Percentiles rank a stretch among this genome's conserved stretches.
phyloP scores from a whole-genome alignment of 2,113 vertebrate genomes.

The Chrysochloris asiatica region DNA sequence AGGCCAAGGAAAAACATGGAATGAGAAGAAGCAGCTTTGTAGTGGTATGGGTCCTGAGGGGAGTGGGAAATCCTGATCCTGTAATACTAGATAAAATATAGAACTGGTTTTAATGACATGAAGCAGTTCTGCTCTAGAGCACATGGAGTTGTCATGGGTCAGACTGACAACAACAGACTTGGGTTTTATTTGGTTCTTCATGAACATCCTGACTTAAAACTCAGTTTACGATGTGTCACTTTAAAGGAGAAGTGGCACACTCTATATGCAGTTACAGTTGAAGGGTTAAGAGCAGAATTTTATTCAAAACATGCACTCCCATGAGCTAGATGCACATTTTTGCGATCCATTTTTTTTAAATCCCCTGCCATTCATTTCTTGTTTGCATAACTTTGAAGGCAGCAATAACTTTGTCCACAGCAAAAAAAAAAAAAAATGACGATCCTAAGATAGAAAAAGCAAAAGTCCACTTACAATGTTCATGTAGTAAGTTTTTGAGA shows the following conservation, averaged over 20 bases:
- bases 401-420: conserved; percentile 4
- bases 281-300: conserved; percentile 16
- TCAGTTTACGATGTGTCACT: background rate
- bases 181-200: background rate
- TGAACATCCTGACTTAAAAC: conserved; percentile 22
- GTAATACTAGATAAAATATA: background rate
- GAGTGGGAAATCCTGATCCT: conserved; percentile 16
- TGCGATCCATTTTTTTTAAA: conserved; percentile 44
- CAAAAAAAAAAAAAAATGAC: background rate
- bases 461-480: background rate
- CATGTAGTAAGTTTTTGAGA: background rate
- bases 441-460: conserved; percentile 2
- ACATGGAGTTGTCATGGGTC: background rate
- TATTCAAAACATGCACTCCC: conserved; percentile 51
- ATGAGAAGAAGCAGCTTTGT: background rate
- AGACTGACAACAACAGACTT: background rate
- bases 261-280: background rate
- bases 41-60: background rate
- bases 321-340: conserved; percentile 22
- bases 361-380: conserved; percentile 44
- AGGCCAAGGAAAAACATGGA: background rate
- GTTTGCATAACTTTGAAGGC: conserved; percentile 62
- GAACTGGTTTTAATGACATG: background rate
- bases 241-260: conserved; percentile 29
- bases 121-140: background rate